Evolutionary conservation across 2,888 invertebrate genomes (phyloP), one percentile per base, ranked within the genome.

Genomic region (Ceramica pisi): DNA sequence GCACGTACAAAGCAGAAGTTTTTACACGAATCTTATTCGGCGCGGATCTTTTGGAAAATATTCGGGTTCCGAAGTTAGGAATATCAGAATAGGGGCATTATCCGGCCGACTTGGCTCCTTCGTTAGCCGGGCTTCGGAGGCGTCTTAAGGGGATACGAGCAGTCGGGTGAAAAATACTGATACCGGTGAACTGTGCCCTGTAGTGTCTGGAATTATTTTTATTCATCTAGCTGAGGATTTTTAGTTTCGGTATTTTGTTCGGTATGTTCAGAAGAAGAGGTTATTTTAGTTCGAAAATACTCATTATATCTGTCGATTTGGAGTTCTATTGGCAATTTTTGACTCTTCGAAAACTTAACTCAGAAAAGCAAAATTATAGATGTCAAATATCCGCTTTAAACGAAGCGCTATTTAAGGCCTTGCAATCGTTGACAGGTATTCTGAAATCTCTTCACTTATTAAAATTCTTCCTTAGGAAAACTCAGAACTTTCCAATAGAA

Each of bases 101-200:
- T 87, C 81, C 85, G 83, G 78, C 67, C 85, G 87, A 89, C 80
- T 90, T 90, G 89, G 87, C 89, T 86, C 89, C 89, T 89, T 85
- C 82, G 85, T 86, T 85, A 84, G 78, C 75, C 57, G 67, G 77
- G 81, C 77, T 71, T 67, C 71, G 79, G 71, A 50, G 70, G 61
- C 72, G 76, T 73, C 81, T 84, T 82, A 78, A 81, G 82, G 82
- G 82, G 83, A 81, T 86, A 79, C 72, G 75, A 60, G 75, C 83
- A 86, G 80, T 86, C 82, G 79, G 71, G 86, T 81, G 89, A 88
- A 89, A 90, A 91, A 90, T 89, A 80, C 85, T 88, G 88, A 90
- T 90, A 90, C 90, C 89, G 67, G 66, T 82, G 82, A 80, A 82
- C 81, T 84, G 84, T 83, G 83, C 86, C 80, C 50, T 57, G 56